A percentile compares a stretch with the other conserved stretches of the same genome.
Evolutionary conservation across 92 coral and sea anemone species (phyloP).

Genomic region (Palythoa grandiflora): DNA sequence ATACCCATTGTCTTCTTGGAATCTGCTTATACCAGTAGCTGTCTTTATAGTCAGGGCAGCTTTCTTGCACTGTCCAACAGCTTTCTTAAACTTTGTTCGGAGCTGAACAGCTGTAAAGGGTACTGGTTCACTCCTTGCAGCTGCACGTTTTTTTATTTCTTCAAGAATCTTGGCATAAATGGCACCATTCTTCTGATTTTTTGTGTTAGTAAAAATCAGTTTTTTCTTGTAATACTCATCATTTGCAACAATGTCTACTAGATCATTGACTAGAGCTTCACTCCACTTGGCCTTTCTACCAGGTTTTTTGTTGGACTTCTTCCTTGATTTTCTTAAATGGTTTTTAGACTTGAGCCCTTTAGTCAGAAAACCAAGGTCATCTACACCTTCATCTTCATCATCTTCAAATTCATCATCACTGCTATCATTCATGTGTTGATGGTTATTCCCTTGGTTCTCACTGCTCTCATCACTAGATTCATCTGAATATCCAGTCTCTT

Average conservation of each 20-base stretch:
- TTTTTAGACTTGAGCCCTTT: conserved; percentile 24
- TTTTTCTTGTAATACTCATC: conserved; percentile 66
- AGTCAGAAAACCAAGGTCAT: conserved; percentile 19
- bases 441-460: conserved; percentile 12
- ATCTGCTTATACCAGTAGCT: conserved; percentile 46
- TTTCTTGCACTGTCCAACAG: conserved; percentile 52
- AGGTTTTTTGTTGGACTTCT: conserved; percentile 45
- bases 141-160: conserved; percentile 54
- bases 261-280: conserved; percentile 59
- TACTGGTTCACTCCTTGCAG: conserved; percentile 48
- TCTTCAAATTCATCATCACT: conserved; percentile 28
- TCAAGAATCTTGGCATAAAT: conserved; percentile 54
- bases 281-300: conserved; percentile 69
- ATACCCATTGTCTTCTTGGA: conserved; percentile 60
- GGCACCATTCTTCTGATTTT: conserved; percentile 61
- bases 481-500: conserved; percentile 26
- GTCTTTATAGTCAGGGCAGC: conserved; percentile 58
- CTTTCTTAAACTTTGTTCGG: conserved; percentile 56
- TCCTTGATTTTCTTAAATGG: conserved; percentile 16
- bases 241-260: conserved; percentile 47
- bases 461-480: conserved; percentile 3
- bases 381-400: conserved; percentile 25
- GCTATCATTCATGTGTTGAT: conserved; percentile 23
- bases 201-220: conserved; percentile 58
- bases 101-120: conserved; percentile 54